phyloP scores from a whole-genome alignment of 2,113 vertebrate species.

The Arothron firmamentum region DNA sequence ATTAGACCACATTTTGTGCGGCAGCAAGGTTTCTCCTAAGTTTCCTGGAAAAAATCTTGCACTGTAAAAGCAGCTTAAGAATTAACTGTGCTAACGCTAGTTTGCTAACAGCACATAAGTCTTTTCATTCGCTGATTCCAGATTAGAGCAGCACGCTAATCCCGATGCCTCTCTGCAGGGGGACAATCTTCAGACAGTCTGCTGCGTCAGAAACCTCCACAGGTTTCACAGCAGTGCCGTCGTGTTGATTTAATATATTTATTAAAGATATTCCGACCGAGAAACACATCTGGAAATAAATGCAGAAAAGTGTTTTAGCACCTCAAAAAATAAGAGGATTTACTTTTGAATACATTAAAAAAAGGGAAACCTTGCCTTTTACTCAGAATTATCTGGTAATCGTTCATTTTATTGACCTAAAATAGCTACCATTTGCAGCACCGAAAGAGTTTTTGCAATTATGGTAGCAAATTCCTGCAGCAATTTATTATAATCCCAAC shows the following conservation, averaged over 20 bases:
- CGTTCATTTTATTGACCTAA: background rate
- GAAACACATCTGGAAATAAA: too few species aligned
- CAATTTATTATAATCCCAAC: background rate
- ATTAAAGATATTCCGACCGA: too few species aligned
- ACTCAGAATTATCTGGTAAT: too few species aligned
- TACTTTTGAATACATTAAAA: too few species aligned
- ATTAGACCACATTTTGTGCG: too few species aligned
- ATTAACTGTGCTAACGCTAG: slow-evolving; percentile 58
- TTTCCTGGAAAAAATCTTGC: too few species aligned
- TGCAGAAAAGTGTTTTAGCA: background rate
- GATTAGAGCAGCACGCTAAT: slow-evolving; percentile 74
- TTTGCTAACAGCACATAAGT: slow-evolving; percentile 56
- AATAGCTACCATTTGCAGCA: background rate
- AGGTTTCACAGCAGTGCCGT: background rate
- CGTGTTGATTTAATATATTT: background rate
- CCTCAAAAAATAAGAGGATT: too few species aligned
- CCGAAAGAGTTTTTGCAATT: too few species aligned
- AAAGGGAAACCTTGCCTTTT: too few species aligned
- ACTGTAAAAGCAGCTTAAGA: slow-evolving; percentile 1
- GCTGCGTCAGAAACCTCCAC: slow-evolving; percentile 21
- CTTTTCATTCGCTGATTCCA: slow-evolving; percentile 68
- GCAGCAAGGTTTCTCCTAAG: too few species aligned
- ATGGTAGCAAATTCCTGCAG: too few species aligned
- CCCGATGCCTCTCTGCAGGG: slow-evolving; percentile 57
- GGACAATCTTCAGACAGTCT: slow-evolving; percentile 67